Percentiles rank a stretch among this genome's conserved stretches.
Conservation (phyloP, 2,888 invertebrate species). For the Cremastinae sp. region DNA sequence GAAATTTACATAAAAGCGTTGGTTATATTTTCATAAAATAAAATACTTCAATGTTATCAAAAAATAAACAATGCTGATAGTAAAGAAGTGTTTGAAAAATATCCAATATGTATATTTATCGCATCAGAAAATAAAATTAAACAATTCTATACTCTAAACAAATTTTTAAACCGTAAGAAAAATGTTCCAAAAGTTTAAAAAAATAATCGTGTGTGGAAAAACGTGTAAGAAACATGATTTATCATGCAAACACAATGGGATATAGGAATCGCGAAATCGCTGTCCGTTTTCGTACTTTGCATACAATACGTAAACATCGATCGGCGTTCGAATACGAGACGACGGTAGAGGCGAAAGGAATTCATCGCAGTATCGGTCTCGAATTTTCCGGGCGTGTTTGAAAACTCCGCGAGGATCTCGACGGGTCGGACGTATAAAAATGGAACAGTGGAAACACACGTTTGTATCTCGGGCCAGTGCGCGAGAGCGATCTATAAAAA, state of each 20-base stretch:
- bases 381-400: constrained; percentile 11
- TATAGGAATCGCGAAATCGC: constrained; percentile 30
- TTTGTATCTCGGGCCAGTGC: constrained; percentile 20
- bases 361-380: constrained; percentile 51
- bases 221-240: constrained; percentile 8
- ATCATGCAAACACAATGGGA: constrained; percentile 27
- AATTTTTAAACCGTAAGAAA: too few relatives aligned
- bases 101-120: too few relatives aligned
- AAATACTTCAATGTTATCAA: too few relatives aligned
- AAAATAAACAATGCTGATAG: too few relatives aligned
- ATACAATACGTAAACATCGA: constrained; percentile 32
- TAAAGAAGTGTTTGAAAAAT: too few relatives aligned
- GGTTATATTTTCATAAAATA: too few relatives aligned
- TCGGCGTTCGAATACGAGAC: constrained; percentile 29
- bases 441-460: too few relatives aligned
- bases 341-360: constrained; percentile 34
- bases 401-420: constrained; percentile 28
- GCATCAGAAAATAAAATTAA: too few relatives aligned
- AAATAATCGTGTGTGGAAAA: not conserved
- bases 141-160: too few relatives aligned
- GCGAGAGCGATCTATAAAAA: constrained; percentile 1
- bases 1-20: too few relatives aligned
- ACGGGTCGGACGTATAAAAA: too few relatives aligned
- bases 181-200: too few relatives aligned
- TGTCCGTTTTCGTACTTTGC: constrained; percentile 27